Evolutionary conservation across 2,888 invertebrate genomes (phyloP).

Genomic region (Drosophila ustulata): DNA sequence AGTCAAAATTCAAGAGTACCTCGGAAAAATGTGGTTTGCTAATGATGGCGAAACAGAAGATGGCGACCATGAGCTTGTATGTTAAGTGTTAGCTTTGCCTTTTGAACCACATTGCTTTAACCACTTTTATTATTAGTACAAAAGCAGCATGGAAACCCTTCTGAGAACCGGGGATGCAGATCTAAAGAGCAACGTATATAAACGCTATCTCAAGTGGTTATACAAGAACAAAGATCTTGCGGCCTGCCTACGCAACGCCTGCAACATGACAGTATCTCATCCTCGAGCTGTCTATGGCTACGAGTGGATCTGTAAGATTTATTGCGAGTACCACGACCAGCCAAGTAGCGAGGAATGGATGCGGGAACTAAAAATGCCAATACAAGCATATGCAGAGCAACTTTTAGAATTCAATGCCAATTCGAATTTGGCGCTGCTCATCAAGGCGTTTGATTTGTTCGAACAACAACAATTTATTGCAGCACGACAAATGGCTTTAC

Average conservation of each 20-base stretch:
- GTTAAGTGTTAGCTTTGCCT: constrained; percentile 36
- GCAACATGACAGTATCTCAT: constrained; percentile 85
- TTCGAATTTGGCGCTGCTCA: constrained; percentile 88
- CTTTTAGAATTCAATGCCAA: constrained; percentile 87
- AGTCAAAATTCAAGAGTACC: constrained; percentile 63
- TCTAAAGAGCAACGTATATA: constrained; percentile 64
- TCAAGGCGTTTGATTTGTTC: constrained; percentile 87
- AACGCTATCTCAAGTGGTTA: constrained; percentile 82
- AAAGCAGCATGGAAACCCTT: constrained; percentile 71
- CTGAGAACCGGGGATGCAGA: constrained; percentile 49
- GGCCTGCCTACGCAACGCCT: constrained; percentile 85
- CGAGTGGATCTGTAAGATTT: constrained; percentile 88
- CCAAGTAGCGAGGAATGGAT: constrained; percentile 45
- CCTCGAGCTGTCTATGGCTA: constrained; percentile 86
- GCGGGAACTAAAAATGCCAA: constrained; percentile 64
- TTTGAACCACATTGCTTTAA: not conserved
- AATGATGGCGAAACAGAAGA: constrained; percentile 53
- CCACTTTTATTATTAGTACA: constrained; percentile 63
- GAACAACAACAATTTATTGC: constrained; percentile 86
- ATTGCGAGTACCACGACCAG: constrained; percentile 85
- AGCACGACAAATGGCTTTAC: constrained; percentile 86
- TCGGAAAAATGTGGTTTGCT: constrained; percentile 77
- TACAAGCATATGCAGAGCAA: constrained; percentile 86
- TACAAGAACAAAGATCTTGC: constrained; percentile 84
- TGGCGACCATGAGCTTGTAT: constrained; percentile 70